Evolutionary conservation across 2,797 vertebrate genomes (phyloP), one percentile per base, ranked within the genome.

Genomic region (Orientallactaga sibirica): DNA sequence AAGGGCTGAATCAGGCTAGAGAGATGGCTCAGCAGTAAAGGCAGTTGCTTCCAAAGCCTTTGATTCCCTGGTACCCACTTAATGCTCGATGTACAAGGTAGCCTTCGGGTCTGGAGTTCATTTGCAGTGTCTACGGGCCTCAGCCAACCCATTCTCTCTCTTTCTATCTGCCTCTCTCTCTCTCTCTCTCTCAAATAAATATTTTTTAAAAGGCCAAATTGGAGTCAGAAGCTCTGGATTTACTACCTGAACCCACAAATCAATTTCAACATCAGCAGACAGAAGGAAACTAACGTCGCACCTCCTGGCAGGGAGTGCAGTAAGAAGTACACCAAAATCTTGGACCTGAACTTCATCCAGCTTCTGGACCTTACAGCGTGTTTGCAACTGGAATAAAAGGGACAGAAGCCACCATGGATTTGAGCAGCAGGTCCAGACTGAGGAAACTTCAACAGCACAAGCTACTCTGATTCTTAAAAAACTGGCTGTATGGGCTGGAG

Each of bases 161-260:
- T 48, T 48, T 48, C 48, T 48, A 48, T 48, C 48, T 48, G 48
- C 48, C 48, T 48, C 48, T 48, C 48, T 48, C 48, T 48, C 48
- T 48, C 7, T 10, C 48, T 48, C 48, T 48, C 48, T 48, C 48
- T 48, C 48, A 48, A 48, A 48, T 48, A 48, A 48, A 48, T 48
- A 48, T 48, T 48, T 48, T 48, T 96, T 20, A 64, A 96, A 86
- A 95, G 41, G 43, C 78, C 92, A 81, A 5, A 27, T 10, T 77
- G 76, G 78, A 89, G 74, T 73, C 86, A 84, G 41, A 64, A 25
- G 48, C 64, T 43, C 89, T 76, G 84, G 33, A 73, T 85, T 80
- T 78, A 81, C 95, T 27, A 78, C 29, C 62, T 84, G 74, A 95
- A 92, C 68, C 78, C 62, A 80, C 74, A 83, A 88, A 76, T 95